Base-by-base conservation (phyloP, 2,888 invertebrate species). In the Caenorhabditis japonica region DNA sequence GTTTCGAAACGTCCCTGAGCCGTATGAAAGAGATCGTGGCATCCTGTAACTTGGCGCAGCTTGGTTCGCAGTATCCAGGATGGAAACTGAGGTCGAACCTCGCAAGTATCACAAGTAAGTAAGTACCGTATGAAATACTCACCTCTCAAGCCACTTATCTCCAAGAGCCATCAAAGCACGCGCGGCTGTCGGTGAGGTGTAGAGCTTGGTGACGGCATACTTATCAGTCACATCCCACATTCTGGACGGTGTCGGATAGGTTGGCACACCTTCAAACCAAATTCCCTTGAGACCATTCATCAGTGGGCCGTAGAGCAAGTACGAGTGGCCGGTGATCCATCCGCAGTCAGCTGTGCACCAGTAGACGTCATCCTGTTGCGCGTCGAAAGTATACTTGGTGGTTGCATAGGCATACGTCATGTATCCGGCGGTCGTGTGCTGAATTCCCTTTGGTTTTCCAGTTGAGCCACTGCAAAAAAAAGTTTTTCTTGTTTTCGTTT, bases 121-220 rank as follows among this genome's bases (percentile, higher is more conserved):
- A n/a, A n/a, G n/a, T n/a, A n/a, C n/a, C n/a, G n/a, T n/a, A n/a
- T n/a, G n/a, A n/a, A n/a, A n/a, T 15, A 10, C 15, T 21, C 53
- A 91, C 90, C 92, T 93, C 80, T 91, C 92, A 1, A 97, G 94
- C 62, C 92, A 91, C 15, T 91, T 92, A 79, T 96, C 94, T 0
- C 95, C 95, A 86, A 92, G 94, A 88, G 95, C 95, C 94, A 95
- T 96, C 23, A 99, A 91, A 1, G 97, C 92, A 74, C 99, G 91
- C 75, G 99, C 94, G 15, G 97, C 97, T 3, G 99, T 99, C 0
- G 99, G 99, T 0, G 99, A 97, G 0, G 97, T 99, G 90, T 99
- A 99, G 89, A 99, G 95, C 89, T 96, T 96, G 49, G 92, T 93
- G 21, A 97, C 89, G 76, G 82, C 72, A 89, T 97, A 97, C 88